Evolutionary conservation across 2,797 vertebrate genomes (phyloP).

Genomic region (Propithecus deckenii): DNA sequence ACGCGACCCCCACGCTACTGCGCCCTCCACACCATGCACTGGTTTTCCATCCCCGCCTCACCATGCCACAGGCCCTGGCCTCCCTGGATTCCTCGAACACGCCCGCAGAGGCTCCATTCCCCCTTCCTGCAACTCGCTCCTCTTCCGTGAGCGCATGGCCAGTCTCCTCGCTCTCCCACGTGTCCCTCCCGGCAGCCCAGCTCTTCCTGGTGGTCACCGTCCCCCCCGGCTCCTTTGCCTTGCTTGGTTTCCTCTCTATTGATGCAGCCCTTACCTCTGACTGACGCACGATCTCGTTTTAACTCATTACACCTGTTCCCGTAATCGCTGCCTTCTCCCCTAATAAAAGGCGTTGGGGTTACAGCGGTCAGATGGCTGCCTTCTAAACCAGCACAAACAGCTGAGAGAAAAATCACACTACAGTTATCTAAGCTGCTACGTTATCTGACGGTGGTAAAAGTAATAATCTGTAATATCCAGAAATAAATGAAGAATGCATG

Average conservation of each 20-base stretch:
- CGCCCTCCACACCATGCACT: not conserved
- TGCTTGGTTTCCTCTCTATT: no score
- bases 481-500: not conserved
- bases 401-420: not conserved
- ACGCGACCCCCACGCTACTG: no score
- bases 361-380: not conserved
- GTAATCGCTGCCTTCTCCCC: no score
- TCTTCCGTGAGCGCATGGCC: no score
- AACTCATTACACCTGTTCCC: no score
- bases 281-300: no score
- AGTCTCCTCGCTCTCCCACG: not conserved
- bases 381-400: not conserved
- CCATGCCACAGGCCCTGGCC: fast-evolving
- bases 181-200: fast-evolving
- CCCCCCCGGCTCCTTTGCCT: fast-evolving
- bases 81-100: not conserved
- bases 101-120: not conserved
- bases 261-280: no score
- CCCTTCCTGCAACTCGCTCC: no score
- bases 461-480: not conserved
- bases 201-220: fast-evolving
- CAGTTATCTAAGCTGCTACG: not conserved
- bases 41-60: not conserved
- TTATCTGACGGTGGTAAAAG: not conserved
- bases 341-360: not conserved